Evolutionary conservation across 2,797 vertebrate genomes (phyloP), one percentile per base, ranked within the genome.

Genomic region (Gorsachius magnificus): DNA sequence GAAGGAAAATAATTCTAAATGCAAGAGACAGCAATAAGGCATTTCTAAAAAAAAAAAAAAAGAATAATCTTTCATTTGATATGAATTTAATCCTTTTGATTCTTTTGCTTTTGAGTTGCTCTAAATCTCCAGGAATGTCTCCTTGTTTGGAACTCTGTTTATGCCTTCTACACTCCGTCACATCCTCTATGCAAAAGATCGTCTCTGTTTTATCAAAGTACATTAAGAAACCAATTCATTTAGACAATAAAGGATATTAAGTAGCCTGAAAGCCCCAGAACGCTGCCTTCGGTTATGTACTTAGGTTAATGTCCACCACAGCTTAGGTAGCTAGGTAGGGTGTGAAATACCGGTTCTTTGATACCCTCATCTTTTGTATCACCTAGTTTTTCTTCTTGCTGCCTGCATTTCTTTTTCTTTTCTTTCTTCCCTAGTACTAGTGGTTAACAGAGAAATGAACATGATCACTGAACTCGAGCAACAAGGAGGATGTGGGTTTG

Each of bases 401-500:
- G 4, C 6, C 61, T 71, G 17, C 25, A 5, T 83, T 76, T 82
- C 66, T 36, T 82, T 58, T 29, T 31, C 11, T 45, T 60, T 46
- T n/a, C 29, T 41, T 33, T 54, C 35, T 43, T 17, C 43, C 21
- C 33, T 24, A 28, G 57, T 4, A 3, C 50, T 16, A n/a, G 51
- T 13, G 41, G 41, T 65, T 75, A 64, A 31, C 79, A 82, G 58
- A 82, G 83, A 51, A 72, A 19, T 0, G 6, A 78, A 11, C n/a
- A 46, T 0, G 0, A 9, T 26, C 1, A 1, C 79, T 72, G 85
- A 76, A 77, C 72, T 3, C 56, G 29, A 53, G 69, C 70, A 56
- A 4, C 38, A n/a, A 70, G 66, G 90, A 96, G 93, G 93, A 96
- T 95, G 96, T 95, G 95, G 95, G 78, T 60, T 92, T n/a, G 24